Percentiles rank a stretch among this genome's conserved stretches.
phyloP scores from a whole-genome alignment of 37 sponge, comb jelly and placozoan genomes.

The Halichondria panicea region DNA sequence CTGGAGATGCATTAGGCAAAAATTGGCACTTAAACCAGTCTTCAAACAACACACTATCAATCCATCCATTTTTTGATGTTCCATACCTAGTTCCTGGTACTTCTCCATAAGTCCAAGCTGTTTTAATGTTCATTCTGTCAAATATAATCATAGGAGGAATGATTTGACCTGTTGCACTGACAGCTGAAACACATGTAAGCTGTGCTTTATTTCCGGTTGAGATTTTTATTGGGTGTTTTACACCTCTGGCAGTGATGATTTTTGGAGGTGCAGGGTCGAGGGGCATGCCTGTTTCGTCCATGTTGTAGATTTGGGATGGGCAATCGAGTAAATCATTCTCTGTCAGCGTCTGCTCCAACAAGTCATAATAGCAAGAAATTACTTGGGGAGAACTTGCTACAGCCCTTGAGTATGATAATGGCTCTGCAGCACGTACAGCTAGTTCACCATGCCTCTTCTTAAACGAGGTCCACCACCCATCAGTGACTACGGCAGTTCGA shows the following conservation, averaged over 20 bases:
- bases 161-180: slow-evolving; percentile 5
- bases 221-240: slow-evolving; percentile 15
- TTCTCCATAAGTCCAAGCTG: slow-evolving; percentile 43
- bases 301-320: slow-evolving; percentile 48
- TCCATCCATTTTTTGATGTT: slow-evolving; percentile 28
- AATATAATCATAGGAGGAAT: slow-evolving; percentile 40
- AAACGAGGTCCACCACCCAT: slow-evolving; percentile 22
- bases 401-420: slow-evolving; percentile 15
- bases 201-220: slow-evolving; percentile 46
- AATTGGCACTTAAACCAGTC: slow-evolving; percentile 52
- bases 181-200: slow-evolving; percentile 55
- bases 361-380: slow-evolving; percentile 27
- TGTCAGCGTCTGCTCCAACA: slow-evolving; percentile 22
- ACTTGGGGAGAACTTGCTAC: slow-evolving; percentile 40
- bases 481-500: not conserved
- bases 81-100: slow-evolving; percentile 42
- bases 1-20: slow-evolving; percentile 29
- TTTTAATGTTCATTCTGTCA: slow-evolving; percentile 36
- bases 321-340: slow-evolving; percentile 30
- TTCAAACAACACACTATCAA: slow-evolving; percentile 38
- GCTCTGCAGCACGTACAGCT: slow-evolving; percentile 28
- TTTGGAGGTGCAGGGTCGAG: slow-evolving; percentile 33
- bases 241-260: slow-evolving; percentile 30
- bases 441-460: slow-evolving; percentile 4
- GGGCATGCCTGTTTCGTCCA: slow-evolving; percentile 57